These are phyloP conservation scores for Idaea dimidiata DNA, from an alignment of 2,888 invertebrate species.

Conservation along the genomic window DNA sequence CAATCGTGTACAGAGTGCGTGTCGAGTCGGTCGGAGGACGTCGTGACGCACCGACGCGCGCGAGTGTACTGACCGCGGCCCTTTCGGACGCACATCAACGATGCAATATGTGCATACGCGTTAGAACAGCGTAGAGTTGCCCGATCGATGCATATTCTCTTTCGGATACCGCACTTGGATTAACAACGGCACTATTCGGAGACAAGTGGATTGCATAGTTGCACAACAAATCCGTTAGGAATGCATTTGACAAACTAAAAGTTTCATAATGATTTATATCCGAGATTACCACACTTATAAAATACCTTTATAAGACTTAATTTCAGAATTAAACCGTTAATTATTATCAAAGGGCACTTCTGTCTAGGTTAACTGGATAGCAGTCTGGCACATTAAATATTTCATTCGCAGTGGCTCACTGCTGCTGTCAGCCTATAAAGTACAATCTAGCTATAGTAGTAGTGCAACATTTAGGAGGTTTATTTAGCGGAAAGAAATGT, in stretches of 20 bases:
- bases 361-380: neutral
- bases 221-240: constrained; percentile 1
- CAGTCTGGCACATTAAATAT: neutral
- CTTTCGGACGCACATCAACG: constrained; percentile 54
- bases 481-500: too few relatives aligned
- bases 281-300: neutral
- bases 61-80: constrained; percentile 74
- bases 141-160: constrained; percentile 25
- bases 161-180: constrained; percentile 4
- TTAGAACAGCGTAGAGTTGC: constrained; percentile 60
- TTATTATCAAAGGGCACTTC: neutral
- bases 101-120: constrained; percentile 62
- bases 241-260: neutral
- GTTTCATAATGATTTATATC: neutral
- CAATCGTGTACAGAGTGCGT: constrained; percentile 37
- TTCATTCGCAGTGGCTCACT: neutral
- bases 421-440: neutral
- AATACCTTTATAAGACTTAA: neutral
- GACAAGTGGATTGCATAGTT: neutral
- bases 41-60: constrained; percentile 64
- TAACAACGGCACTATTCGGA: neutral
- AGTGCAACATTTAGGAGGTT: neutral
- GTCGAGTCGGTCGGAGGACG: constrained; percentile 40
- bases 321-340: neutral
- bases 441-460: neutral